Evolutionary conservation across 2,888 invertebrate species (phyloP).

Genomic region (Drosophila cognata): DNA sequence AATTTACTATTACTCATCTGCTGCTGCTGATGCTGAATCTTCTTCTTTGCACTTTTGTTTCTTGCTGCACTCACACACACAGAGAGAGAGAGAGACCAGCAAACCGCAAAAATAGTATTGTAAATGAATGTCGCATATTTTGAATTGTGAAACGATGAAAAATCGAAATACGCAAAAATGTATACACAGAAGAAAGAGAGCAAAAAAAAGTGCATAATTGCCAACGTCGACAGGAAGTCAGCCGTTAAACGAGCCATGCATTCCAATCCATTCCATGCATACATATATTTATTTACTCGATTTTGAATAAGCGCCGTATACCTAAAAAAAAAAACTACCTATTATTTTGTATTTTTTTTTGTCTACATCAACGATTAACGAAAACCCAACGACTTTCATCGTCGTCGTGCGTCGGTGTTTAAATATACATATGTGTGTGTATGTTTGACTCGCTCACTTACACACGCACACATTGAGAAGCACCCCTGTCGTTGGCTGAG

Average conservation of each 20-base stretch:
- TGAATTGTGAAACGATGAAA: slow-evolving; percentile 33
- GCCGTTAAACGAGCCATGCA: slow-evolving; percentile 40
- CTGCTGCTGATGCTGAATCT: slow-evolving; percentile 37
- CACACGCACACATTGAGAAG: slow-evolving; percentile 23
- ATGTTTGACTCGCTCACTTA: slow-evolving; percentile 47
- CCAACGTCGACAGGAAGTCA: slow-evolving; percentile 25
- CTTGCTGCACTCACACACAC: not conserved
- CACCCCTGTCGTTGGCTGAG: slow-evolving; percentile 58
- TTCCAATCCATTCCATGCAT: slow-evolving; percentile 14
- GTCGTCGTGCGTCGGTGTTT: slow-evolving; percentile 67
- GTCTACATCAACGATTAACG: slow-evolving; percentile 83
- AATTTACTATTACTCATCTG: slow-evolving; percentile 65
- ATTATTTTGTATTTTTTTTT: slow-evolving; percentile 70
- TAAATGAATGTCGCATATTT: slow-evolving; percentile 3
- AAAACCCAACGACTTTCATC: slow-evolving; percentile 82
- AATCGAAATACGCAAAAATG: slow-evolving; percentile 47
- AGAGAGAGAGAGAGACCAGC: slow-evolving; percentile 6
- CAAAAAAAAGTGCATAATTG: slow-evolving; percentile 48
- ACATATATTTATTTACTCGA: slow-evolving; percentile 39
- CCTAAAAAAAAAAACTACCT: slow-evolving; percentile 56
- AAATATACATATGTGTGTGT: slow-evolving; percentile 35
- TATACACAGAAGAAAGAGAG: slow-evolving; percentile 43
- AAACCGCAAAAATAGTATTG: slow-evolving; percentile 26
- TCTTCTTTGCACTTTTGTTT: slow-evolving; percentile 26
- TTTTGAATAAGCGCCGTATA: slow-evolving; percentile 57